Conservation (phyloP, 2,888 invertebrate genomes). For the Diplazon laetatorius region DNA sequence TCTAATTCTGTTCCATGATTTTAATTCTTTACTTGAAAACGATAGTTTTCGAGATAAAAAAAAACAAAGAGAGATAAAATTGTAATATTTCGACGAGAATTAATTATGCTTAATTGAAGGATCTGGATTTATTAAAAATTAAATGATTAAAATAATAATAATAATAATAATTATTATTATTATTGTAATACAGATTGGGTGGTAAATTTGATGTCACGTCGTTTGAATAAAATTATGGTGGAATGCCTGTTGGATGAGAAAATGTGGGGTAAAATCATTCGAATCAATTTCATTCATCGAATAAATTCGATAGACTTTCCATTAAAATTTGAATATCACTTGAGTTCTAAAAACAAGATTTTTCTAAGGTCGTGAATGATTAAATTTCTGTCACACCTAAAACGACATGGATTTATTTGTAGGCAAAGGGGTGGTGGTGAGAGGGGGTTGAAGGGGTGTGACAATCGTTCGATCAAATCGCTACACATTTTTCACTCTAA, state of each 20-base stretch:
- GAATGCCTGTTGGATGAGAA: too few species aligned
- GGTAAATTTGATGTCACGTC: too few species aligned
- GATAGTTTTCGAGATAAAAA: too few species aligned
- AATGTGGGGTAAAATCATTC: too few species aligned
- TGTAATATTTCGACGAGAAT: not conserved
- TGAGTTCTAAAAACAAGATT: not conserved
- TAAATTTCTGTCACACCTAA: not conserved
- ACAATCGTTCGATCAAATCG: constrained; percentile 2
- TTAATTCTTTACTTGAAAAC: too few species aligned
- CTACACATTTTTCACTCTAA: not conserved
- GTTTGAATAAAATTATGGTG: too few species aligned
- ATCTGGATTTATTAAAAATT: not conserved
- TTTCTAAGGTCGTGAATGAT: not conserved
- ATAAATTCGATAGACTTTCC: not conserved
- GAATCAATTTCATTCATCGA: too few species aligned
- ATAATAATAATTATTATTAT: too few species aligned
- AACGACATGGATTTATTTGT: not conserved
- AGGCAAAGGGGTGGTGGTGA: too few species aligned
- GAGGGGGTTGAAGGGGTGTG: too few species aligned
- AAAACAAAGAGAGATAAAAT: not conserved
- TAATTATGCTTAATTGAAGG: not conserved
- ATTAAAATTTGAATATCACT: constrained; percentile 2
- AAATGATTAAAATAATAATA: not conserved
- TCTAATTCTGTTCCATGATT: not conserved
- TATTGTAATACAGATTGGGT: too few species aligned